Evolutionary conservation across 2,113 vertebrate genomes (phyloP).

Genomic region (Phylloscopus whistleri): DNA sequence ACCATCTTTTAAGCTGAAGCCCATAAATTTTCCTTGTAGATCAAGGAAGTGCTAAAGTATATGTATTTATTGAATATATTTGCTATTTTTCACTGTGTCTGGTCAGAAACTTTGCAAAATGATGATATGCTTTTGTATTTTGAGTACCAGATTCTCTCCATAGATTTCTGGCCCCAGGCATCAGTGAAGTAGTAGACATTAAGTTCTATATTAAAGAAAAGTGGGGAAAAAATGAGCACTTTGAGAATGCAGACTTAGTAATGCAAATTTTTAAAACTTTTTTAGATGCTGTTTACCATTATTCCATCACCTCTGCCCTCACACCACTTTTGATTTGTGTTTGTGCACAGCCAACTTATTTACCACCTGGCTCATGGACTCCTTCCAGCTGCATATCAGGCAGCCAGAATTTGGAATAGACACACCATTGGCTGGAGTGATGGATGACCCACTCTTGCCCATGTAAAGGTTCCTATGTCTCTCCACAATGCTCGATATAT

Average conservation of each 20-base stretch:
- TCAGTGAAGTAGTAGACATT: neutral
- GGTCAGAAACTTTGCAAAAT: conserved; percentile 8
- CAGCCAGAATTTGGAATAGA: neutral
- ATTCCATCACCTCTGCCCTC: neutral
- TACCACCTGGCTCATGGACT: neutral
- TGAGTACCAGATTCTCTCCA: neutral
- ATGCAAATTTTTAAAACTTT: neutral
- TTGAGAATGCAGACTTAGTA: neutral
- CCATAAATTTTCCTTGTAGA: neutral
- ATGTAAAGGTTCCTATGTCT: conserved; percentile 26
- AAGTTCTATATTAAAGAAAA: neutral
- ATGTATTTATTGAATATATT: neutral
- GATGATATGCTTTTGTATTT: neutral
- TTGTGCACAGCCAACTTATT: neutral
- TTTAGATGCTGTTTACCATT: neutral
- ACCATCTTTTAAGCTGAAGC: neutral
- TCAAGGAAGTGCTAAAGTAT: neutral
- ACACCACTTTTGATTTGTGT: conserved; percentile 17
- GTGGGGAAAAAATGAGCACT: neutral
- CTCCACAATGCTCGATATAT: neutral
- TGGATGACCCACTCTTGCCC: neutral
- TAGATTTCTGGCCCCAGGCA: neutral
- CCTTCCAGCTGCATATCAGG: neutral
- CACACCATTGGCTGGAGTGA: neutral
- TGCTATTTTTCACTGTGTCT: neutral